A percentile compares a stretch with the other conserved stretches of the same genome.
Conservation (phyloP, 2,113 vertebrate species). For the Ovis canadensis region DNA sequence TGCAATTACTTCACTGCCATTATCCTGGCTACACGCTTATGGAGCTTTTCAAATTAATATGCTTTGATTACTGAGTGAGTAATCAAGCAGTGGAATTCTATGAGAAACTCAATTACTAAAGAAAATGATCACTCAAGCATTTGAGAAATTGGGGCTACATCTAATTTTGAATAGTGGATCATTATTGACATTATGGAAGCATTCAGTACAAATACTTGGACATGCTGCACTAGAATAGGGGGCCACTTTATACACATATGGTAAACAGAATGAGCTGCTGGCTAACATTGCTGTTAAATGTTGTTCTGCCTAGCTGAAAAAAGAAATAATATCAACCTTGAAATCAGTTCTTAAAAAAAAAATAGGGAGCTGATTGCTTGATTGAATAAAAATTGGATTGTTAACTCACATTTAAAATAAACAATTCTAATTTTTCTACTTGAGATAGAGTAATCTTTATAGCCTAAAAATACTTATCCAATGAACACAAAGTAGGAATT, state of each 20-base stretch:
- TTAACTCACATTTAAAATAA: constrained; percentile 51
- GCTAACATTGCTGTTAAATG: constrained; percentile 15
- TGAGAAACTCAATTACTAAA: constrained; percentile 80
- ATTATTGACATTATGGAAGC: constrained; percentile 75
- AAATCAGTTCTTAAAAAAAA: not conserved
- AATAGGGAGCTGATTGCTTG: constrained; percentile 27
- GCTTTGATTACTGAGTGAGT: constrained; percentile 75
- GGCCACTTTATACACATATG: not conserved
- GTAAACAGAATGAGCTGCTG: constrained; percentile 17
- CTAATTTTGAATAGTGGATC: constrained; percentile 78
- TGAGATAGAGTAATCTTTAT: not conserved
- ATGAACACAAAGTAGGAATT: constrained; percentile 40
- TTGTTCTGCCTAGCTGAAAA: not conserved
- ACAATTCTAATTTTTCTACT: constrained; percentile 45
- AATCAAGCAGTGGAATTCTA: constrained; percentile 79
- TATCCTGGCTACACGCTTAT: constrained; percentile 74
- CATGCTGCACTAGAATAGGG: not conserved
- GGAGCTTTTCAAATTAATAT: constrained; percentile 83
- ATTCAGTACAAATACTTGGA: constrained; percentile 63
- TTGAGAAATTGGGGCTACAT: constrained; percentile 74
- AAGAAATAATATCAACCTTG: not conserved
- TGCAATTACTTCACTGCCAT: constrained; percentile 80
- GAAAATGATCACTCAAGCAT: constrained; percentile 81
- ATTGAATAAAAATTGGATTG: constrained; percentile 49
- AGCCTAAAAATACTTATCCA: constrained; percentile 12